phyloP scores from a whole-genome alignment of 2,113 vertebrate species.

The Heliornis fulica region DNA sequence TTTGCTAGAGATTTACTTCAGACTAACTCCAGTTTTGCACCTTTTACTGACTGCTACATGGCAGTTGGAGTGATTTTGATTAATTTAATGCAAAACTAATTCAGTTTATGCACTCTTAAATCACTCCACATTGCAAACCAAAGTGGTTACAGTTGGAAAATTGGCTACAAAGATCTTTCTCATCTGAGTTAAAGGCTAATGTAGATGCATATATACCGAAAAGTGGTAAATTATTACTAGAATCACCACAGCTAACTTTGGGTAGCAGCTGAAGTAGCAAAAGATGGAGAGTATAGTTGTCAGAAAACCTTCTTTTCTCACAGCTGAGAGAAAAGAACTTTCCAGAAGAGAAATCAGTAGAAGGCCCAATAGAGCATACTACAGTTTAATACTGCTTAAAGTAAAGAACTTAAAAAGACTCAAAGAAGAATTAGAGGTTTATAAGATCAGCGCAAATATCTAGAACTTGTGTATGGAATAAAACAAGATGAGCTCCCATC shows the following conservation, averaged over 20 bases:
- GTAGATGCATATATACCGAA: not conserved
- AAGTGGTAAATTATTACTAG: not conserved
- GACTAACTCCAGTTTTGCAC: not conserved
- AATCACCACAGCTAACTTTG: not conserved
- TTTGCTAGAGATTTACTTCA: not conserved
- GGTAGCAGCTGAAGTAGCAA: not conserved
- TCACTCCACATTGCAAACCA: not conserved
- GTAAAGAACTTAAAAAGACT: not conserved
- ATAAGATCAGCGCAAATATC: not conserved
- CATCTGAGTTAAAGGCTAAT: not conserved
- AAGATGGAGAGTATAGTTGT: fast-evolving
- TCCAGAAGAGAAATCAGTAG: not conserved
- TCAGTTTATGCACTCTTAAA: not conserved
- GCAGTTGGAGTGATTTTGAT: not conserved
- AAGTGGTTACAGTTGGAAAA: not conserved
- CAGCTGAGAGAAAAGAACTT: not conserved
- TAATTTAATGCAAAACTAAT: not conserved
- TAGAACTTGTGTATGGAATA: not conserved
- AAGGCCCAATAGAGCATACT: not conserved
- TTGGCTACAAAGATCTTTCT: not conserved
- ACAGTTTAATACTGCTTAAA: not conserved
- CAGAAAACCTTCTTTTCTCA: not conserved
- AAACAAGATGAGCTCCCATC: not conserved
- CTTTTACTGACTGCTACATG: not conserved
- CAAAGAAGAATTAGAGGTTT: not conserved